Conservation (phyloP, 2,113 vertebrate genomes). For the Vicugna pacos region DNA sequence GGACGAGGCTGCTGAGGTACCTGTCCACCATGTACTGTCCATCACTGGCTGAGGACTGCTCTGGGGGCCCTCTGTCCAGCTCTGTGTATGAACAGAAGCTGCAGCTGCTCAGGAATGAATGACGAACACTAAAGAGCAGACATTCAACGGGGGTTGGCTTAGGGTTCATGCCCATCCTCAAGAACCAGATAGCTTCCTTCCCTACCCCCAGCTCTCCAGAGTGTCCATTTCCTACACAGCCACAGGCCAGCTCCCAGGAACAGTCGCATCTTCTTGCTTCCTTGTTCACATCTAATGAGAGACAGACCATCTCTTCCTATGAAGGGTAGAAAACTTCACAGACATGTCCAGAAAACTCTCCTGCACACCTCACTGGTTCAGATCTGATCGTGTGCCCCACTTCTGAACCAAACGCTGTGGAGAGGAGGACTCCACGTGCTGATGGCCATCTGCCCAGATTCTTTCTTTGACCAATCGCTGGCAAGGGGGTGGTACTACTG, state of each 20-base stretch:
- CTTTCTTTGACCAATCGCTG: not conserved
- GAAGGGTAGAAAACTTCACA: constrained; percentile 8
- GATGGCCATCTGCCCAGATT: not conserved
- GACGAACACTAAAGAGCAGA: not conserved
- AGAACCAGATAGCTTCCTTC: not conserved
- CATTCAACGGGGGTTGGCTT: not conserved
- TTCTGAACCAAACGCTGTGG: not conserved
- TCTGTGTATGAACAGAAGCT: not conserved
- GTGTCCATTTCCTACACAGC: not conserved
- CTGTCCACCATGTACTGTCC: not conserved
- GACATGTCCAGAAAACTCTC: not conserved
- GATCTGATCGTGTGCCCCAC: not conserved
- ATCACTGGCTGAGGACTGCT: too few species aligned
- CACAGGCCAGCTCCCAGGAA: not conserved
- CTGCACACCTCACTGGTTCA: not conserved
- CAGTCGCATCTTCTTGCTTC: not conserved
- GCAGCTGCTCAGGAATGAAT: not conserved
- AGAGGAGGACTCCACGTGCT: not conserved
- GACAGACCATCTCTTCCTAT: not conserved
- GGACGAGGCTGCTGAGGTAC: not conserved
- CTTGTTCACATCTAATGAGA: not conserved
- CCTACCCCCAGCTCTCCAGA: not conserved
- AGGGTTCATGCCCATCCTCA: not conserved
- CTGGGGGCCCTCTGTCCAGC: not conserved
- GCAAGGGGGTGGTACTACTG: not conserved